These are phyloP conservation scores for Hirundichthys speculiger DNA, from an alignment of 2,113 vertebrate species.

Conservation along the genomic window DNA sequence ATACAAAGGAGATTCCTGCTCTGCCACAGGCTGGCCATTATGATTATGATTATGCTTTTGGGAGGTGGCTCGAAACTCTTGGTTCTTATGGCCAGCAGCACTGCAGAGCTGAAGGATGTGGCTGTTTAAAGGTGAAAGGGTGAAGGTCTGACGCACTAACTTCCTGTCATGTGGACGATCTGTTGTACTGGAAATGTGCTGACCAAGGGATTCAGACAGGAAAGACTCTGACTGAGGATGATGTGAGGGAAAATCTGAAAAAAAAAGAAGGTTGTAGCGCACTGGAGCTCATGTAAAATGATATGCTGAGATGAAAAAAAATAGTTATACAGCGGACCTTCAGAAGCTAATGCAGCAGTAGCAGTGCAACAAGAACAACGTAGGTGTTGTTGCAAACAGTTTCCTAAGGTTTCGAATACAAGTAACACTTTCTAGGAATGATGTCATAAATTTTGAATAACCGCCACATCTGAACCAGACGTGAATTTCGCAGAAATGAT, in stretches of 20 bases:
- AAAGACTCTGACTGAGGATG: not conserved
- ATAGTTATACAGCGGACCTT: not conserved
- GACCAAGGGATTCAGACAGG: not conserved
- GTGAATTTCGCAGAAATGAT: too few relatives aligned
- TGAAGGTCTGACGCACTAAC: not conserved
- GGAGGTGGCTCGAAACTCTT: not conserved
- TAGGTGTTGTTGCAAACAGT: not conserved
- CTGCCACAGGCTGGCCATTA: constrained; percentile 1
- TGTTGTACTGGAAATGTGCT: not conserved
- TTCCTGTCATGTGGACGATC: not conserved
- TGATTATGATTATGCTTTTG: constrained; percentile 9
- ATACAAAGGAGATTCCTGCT: constrained; percentile 13
- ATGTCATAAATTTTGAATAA: too few relatives aligned
- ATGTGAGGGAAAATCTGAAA: not conserved
- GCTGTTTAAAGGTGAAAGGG: not conserved
- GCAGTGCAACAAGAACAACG: not conserved
- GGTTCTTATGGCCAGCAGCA: not conserved
- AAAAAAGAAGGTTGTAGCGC: not conserved
- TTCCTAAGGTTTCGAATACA: too few relatives aligned
- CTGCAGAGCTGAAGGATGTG: constrained; percentile 4
- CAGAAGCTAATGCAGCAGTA: not conserved
- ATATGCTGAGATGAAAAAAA: not conserved
- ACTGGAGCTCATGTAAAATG: not conserved
- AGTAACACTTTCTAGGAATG: too few relatives aligned
- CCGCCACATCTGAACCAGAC: too few relatives aligned